A percentile compares a stretch with the other conserved stretches of the same genome.
These are phyloP conservation scores for Eupithecia subumbrata DNA, from an alignment of 2,888 invertebrate genomes.

Conservation along the genomic window DNA sequence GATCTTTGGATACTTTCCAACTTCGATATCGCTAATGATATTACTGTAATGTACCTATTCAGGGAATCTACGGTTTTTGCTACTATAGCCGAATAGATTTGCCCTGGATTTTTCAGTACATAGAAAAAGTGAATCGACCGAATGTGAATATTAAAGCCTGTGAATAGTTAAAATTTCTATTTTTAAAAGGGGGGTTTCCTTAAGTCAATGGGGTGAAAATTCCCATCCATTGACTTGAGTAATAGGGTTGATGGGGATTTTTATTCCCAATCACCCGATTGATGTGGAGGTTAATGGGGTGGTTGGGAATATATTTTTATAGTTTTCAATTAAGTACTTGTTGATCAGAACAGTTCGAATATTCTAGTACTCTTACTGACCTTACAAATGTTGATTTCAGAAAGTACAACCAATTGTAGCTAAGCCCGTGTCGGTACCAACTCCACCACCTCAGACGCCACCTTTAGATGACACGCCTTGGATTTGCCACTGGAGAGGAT, in stretches of 20 bases:
- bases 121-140: no score
- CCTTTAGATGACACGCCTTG: slow-evolving; percentile 80
- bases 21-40: background rate
- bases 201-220: no score
- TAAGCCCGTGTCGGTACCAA: slow-evolving; percentile 45
- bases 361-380: no score
- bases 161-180: no score
- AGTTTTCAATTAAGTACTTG: no score
- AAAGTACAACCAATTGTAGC: slow-evolving; percentile 15
- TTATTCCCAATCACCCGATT: no score
- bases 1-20: background rate
- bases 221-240: no score
- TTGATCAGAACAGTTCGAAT: no score
- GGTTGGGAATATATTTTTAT: no score
- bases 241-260: background rate
- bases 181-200: no score
- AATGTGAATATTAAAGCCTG: no score
- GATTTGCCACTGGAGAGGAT: slow-evolving; percentile 97
- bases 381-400: slow-evolving; percentile 17
- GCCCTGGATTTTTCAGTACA: background rate
- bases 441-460: slow-evolving; percentile 41
- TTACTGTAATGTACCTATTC: background rate
- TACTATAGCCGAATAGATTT: background rate
- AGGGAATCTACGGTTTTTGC: background rate
- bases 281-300: no score